phyloP scores from a whole-genome alignment of 2,888 invertebrate genomes.

The Pterostichus madidus region DNA sequence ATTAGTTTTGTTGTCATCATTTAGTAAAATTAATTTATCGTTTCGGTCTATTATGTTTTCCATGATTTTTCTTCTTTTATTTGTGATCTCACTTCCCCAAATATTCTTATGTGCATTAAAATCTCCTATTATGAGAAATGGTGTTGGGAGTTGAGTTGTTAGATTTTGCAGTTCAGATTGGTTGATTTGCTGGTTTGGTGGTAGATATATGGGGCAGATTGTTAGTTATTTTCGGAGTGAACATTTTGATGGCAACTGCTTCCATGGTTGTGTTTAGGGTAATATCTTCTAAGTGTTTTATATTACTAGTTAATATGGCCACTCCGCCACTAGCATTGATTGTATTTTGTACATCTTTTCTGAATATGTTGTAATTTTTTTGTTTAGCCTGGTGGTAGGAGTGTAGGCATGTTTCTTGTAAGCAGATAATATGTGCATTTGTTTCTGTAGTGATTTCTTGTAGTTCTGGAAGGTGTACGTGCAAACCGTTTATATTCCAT shows the following conservation, averaged over 20 bases:
- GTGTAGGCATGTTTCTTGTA: too few species aligned
- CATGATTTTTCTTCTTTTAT: constrained; percentile 26
- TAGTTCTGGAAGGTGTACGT: too few species aligned
- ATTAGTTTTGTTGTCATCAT: constrained; percentile 24
- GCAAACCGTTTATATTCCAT: too few species aligned
- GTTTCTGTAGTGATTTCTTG: too few species aligned
- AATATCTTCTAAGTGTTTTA: background rate
- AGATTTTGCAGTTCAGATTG: background rate
- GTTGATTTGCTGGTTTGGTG: background rate
- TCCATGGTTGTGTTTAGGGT: background rate
- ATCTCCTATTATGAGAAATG: constrained; percentile 38
- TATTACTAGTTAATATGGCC: too few species aligned
- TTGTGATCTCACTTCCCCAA: constrained; percentile 14
- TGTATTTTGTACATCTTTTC: too few species aligned
- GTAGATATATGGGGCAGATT: background rate
- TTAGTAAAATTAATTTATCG: constrained; percentile 10
- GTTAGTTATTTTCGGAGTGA: constrained; percentile 1
- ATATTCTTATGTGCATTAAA: constrained; percentile 35
- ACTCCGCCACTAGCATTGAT: too few species aligned
- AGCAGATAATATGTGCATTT: too few species aligned
- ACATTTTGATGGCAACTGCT: background rate
- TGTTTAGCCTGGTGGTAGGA: too few species aligned
- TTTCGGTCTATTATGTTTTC: constrained; percentile 10
- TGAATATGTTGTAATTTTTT: too few species aligned
- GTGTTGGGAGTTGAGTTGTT: background rate